Base-by-base conservation (phyloP, 1,140 invertebrate species). In the Rhagoletis pomonella region DNA sequence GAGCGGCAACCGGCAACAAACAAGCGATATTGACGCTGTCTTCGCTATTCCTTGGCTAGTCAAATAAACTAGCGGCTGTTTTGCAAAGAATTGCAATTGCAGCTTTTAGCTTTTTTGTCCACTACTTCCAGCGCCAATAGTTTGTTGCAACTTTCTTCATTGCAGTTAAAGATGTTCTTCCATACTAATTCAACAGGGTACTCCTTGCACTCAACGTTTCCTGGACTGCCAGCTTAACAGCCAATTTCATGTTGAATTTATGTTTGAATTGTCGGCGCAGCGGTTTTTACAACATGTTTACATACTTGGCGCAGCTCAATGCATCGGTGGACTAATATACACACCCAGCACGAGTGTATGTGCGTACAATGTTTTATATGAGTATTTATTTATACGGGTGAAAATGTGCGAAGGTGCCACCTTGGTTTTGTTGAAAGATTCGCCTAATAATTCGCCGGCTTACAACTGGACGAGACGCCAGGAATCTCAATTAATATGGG, bases 191-290 rank as follows among this genome's bases (percentile, higher is more conserved):
- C 64, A 29, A 6, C 64, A 29, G 4, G 29, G 29, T 39, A 4
- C 64, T 67, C n/a, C 5, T 67, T 17, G n/a, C n/a, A 3, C 5
- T 17, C 19, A 62, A 9, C 10, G n/a, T 67, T 67, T 39, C 64
- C 64, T 39, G 29, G 1, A n/a, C 29, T 67, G 64, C 29, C 4
- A 67, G 39, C 64, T 67, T 19, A 39, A 67, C 64, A 67, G 64
- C 64, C 29, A 67, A 67, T 67, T 67, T 67, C 64, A 67, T 67
- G 64, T 67, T 67, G 64, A 67, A 67, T 67, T 67, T 67, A 67
- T 67, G 64, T 67, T 67, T 39, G 29, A 67, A 29, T 39, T 67
- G 64, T 67, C 64, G 29, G 29, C 64, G 64, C 64, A 67, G 4
- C 64, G 64, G 29, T 67, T 67, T 67, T 67, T 62, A 62, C 60